phyloP scores from a whole-genome alignment of 1,140 invertebrate genomes.

The Pinna nobilis region DNA sequence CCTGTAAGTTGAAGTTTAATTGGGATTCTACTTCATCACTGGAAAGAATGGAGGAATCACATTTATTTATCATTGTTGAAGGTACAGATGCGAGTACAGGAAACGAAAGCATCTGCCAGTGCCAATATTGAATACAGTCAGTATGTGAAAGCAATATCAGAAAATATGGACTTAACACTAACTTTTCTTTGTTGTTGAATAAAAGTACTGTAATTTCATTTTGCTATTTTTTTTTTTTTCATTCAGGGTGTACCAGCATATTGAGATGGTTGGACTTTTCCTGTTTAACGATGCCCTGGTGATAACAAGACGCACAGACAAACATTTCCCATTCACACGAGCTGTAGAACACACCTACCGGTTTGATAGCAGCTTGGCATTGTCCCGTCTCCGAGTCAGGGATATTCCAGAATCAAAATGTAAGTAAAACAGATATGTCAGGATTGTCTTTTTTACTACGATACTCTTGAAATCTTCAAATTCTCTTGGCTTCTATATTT shows the following conservation, averaged over 20 bases:
- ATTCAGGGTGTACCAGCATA: slow-evolving; percentile 62
- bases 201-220: too few species aligned
- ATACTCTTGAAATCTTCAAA: neutral
- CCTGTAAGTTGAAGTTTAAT: too few species aligned
- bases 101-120: neutral
- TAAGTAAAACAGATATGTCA: slow-evolving; percentile 40
- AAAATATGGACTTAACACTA: too few species aligned
- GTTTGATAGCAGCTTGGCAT: slow-evolving; percentile 56
- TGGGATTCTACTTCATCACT: too few species aligned
- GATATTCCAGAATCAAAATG: slow-evolving; percentile 69
- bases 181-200: too few species aligned
- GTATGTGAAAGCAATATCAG: too few species aligned
- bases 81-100: neutral
- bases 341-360: slow-evolving; percentile 60
- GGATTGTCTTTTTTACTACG: neutral
- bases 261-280: slow-evolving; percentile 63
- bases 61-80: too few species aligned
- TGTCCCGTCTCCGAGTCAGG: slow-evolving; percentile 52
- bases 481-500: neutral
- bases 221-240: neutral
- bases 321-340: slow-evolving; percentile 63
- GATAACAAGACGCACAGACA: slow-evolving; percentile 59
- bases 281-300: slow-evolving; percentile 68
- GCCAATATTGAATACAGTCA: too few species aligned
- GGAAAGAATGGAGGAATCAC: too few species aligned